Percentiles rank a stretch among this genome's conserved stretches.
These are phyloP conservation scores for Apogon hyalosoma DNA, from an alignment of 2,797 vertebrate species.

Conservation along the genomic window DNA sequence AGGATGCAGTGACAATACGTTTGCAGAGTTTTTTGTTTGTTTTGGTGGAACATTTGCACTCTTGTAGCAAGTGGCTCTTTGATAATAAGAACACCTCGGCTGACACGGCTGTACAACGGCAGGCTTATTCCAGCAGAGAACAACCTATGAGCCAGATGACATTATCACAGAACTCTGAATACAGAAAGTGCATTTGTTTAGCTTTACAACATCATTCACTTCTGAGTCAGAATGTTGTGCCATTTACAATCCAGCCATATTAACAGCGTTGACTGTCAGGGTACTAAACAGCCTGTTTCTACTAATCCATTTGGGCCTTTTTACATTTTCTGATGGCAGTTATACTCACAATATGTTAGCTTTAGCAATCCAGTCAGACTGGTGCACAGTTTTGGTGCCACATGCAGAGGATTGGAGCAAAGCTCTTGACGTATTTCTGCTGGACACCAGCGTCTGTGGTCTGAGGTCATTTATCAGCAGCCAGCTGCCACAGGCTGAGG, in stretches of 20 bases:
- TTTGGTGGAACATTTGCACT: too few species aligned
- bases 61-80: too few species aligned
- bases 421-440: constrained; percentile 47
- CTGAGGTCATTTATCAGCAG: constrained; percentile 70
- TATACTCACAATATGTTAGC: constrained; percentile 36
- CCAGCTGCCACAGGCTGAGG: constrained; percentile 45
- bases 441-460: constrained; percentile 56
- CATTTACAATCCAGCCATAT: too few species aligned
- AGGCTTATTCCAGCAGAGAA: too few species aligned
- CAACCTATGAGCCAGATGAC: too few species aligned
- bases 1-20: too few species aligned
- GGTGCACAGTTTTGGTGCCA: constrained; percentile 19
- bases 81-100: too few species aligned
- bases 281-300: background rate
- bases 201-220: too few species aligned
- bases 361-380: constrained; percentile 26
- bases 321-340: constrained; percentile 33
- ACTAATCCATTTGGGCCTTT: constrained; percentile 20
- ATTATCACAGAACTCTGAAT: too few species aligned
- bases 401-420: constrained; percentile 40
- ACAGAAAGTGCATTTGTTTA: too few species aligned
- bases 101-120: too few species aligned
- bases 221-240: background rate
- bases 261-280: background rate
- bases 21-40: too few species aligned